Conservation (phyloP, 2,888 invertebrate species). For the Trisateles emortualis region DNA sequence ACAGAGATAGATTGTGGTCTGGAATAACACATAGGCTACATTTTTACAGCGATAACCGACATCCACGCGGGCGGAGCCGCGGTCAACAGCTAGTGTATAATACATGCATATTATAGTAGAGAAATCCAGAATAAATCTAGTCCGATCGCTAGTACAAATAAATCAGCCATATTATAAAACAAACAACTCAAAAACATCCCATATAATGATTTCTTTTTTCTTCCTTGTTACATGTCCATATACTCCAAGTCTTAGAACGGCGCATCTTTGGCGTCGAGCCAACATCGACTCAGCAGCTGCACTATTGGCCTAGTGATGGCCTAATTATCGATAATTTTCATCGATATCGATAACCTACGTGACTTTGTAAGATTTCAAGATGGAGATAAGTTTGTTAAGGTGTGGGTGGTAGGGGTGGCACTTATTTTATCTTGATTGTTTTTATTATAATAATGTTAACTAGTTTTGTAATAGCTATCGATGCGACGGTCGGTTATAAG, state of each 20-base stretch:
- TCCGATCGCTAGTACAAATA: background rate
- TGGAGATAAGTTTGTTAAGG: conserved; percentile 29
- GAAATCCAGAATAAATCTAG: too few species aligned
- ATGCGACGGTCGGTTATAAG: background rate
- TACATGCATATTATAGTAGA: too few species aligned
- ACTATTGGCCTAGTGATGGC: conserved; percentile 49
- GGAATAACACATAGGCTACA: too few species aligned
- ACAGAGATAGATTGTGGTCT: too few species aligned
- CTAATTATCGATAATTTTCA: conserved; percentile 42
- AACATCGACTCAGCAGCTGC: conserved; percentile 54
- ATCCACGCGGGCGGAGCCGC: too few species aligned
- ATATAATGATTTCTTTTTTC: conserved; percentile 21
- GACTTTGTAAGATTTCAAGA: conserved; percentile 31
- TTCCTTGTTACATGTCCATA: conserved; percentile 34
- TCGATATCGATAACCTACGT: conserved; percentile 37
- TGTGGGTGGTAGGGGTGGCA: conserved; percentile 3
- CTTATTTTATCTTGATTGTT: background rate
- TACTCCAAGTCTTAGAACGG: conserved; percentile 22
- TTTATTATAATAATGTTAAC: too few species aligned
- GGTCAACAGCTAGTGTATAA: too few species aligned
- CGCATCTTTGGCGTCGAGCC: conserved; percentile 50
- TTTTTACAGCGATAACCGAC: too few species aligned
- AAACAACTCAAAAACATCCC: background rate
- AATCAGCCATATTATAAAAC: background rate
- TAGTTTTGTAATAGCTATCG: background rate